Base-by-base conservation (phyloP, 2,113 vertebrate genomes). In the Lepisosteus osseus region DNA sequence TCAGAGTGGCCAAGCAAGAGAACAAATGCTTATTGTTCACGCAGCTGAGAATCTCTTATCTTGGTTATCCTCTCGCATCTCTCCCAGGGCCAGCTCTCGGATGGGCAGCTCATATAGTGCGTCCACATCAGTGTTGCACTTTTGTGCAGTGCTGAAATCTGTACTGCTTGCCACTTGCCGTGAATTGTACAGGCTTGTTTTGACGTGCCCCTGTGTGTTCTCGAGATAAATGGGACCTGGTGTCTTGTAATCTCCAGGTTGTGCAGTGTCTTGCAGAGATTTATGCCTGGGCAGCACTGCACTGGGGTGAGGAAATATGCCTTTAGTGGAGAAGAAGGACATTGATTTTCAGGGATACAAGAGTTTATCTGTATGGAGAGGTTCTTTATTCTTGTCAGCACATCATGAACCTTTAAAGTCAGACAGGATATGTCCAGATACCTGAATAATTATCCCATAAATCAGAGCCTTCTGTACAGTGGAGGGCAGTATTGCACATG, bases 111-210 rank as follows among this genome's bases (percentile, higher is more conserved):
- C 85, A 90, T 93, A 93, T 90, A 92, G 29, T 2, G 2, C 2
- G 29, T 91, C 85, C 77, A 84, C 77, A 65, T 86, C 82, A 86
- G 87, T 84, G 81, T 87, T 90, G 83, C 80, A 88, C 83, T 84
- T 90, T 89, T 87, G 89, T 86, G 84, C 80, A 81, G 79, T 89
- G 82, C 81, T 82, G 72, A 89, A 89, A 92, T 91, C 79, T 87
- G 90, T 93, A 92, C 89, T 29, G 81, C 85, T 91, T 91, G 90
- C 87, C 93, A 86, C 82, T 85, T 51, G 81, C 65, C 73, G 85
- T 93, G 91, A 91, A 91, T 91, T 90, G 81, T 82, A 81, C 84
- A 84, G 89, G 91, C 88, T 87, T 87, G 85, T 73, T 78, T 86
- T 89, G 85, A 92, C 85, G 86, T 79, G 84, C 85, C 87, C 87